Percentiles rank a stretch among this genome's conserved stretches.
These are phyloP conservation scores for Heliconius sara DNA, from an alignment of 2,888 invertebrate species.

Conservation along the genomic window DNA sequence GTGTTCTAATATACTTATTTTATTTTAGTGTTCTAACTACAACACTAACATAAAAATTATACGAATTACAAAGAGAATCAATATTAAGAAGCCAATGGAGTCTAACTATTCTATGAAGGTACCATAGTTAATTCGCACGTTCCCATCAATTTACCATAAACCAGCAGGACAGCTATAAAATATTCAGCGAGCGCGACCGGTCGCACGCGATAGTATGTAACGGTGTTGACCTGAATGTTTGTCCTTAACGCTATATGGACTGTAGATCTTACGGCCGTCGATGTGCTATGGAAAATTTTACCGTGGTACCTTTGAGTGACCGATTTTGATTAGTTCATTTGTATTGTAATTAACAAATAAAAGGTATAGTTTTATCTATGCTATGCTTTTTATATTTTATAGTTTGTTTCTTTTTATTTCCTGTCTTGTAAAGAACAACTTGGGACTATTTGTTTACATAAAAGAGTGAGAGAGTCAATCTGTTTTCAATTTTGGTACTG, in stretches of 20 bases:
- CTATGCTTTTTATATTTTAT: background rate
- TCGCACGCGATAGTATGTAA: slow-evolving; percentile 56
- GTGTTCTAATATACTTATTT: no score
- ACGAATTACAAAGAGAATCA: background rate
- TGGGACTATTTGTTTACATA: no score
- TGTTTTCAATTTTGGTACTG: no score
- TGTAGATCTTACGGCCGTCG: slow-evolving; percentile 33
- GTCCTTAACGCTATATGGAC: slow-evolving; percentile 56
- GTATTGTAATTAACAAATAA: background rate
- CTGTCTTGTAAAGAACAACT: no score
- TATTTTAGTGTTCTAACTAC: no score
- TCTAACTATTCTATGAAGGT: background rate
- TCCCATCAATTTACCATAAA: slow-evolving; percentile 15
- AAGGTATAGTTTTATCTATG: background rate
- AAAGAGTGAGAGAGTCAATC: no score
- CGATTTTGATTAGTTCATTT: slow-evolving; percentile 6
- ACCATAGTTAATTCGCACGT: background rate
- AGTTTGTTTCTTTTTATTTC: background rate
- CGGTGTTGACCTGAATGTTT: slow-evolving; percentile 60
- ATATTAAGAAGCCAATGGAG: background rate
- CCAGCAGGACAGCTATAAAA: slow-evolving; percentile 13
- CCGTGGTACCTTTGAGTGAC: background rate
- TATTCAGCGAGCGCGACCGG: slow-evolving; percentile 47
- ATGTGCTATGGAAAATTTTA: slow-evolving; percentile 38
- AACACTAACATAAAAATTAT: background rate